Percentiles rank a stretch among this genome's conserved stretches.
These are phyloP conservation scores for Axinella damicornis DNA, from an alignment of 37 sponge, comb jelly and placozoan species.

Conservation along the genomic window DNA sequence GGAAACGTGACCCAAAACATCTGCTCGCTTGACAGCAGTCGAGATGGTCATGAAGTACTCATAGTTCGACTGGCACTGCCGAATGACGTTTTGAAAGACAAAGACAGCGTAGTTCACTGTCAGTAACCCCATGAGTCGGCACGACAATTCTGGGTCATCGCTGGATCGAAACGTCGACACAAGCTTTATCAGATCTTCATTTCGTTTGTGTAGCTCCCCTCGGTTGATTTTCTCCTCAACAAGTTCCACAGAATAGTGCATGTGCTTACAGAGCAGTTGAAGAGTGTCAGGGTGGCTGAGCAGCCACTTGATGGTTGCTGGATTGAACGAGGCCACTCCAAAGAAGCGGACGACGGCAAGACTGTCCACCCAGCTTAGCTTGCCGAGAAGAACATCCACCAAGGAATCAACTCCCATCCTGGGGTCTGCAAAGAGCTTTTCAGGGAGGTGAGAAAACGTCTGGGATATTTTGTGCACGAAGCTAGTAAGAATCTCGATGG, in stretches of 20 bases:
- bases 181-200: neutral
- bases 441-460: conserved; percentile 1
- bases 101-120: neutral
- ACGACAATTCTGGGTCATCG: neutral
- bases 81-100: conserved; percentile 4
- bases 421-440: conserved; percentile 35
- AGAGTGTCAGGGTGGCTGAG: neutral
- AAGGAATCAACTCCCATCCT: neutral
- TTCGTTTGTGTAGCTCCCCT: neutral
- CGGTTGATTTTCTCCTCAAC: conserved; percentile 17
- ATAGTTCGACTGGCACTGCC: neutral
- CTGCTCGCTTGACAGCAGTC: neutral
- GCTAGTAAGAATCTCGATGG: conserved; percentile 2
- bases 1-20: conserved; percentile 8
- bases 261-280: neutral
- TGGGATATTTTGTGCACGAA: conserved; percentile 11
- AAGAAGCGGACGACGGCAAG: conserved; percentile 6
- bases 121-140: neutral
- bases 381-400: neutral
- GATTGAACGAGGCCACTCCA: conserved; percentile 3
- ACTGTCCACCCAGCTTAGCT: conserved; percentile 13
- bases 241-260: neutral
- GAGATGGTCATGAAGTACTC: neutral
- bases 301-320: conserved; percentile 3
- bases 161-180: neutral